phyloP scores from a whole-genome alignment of 2,113 vertebrate species.

The Phainopepla nitens region DNA sequence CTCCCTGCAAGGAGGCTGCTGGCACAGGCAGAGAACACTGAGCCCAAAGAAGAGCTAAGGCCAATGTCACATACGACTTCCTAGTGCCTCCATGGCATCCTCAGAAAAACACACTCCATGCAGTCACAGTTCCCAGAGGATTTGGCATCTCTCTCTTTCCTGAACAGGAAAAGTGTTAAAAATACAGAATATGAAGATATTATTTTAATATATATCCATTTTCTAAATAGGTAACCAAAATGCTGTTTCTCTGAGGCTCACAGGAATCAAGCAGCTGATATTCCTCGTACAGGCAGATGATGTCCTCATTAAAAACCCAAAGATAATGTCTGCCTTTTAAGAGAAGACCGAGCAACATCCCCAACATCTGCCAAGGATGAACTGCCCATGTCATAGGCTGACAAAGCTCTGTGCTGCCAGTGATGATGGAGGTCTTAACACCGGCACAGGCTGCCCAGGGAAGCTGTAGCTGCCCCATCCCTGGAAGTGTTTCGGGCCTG shows the following conservation, averaged over 20 bases:
- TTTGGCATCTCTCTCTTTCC: background rate
- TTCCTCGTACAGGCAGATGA: background rate
- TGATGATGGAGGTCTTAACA: background rate
- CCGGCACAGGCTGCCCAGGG: background rate
- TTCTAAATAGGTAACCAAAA: background rate
- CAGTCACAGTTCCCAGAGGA: background rate
- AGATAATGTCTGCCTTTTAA: background rate
- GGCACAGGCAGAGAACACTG: background rate
- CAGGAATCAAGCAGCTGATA: background rate
- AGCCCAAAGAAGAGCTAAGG: background rate
- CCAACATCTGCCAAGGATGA: background rate
- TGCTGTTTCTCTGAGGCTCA: background rate
- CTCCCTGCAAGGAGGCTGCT: background rate
- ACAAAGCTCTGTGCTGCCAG: background rate
- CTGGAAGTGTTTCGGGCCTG: background rate
- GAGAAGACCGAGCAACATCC: background rate
- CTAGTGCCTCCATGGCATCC: background rate
- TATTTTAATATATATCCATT: background rate
- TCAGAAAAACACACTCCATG: background rate
- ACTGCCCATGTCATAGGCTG: background rate
- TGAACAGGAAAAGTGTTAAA: background rate
- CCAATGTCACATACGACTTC: rapidly evolving
- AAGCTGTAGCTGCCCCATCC: background rate
- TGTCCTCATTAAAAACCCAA: background rate
- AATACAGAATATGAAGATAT: background rate